Base-by-base conservation (phyloP, 2,888 invertebrate genomes). In the Heliconius aoede region DNA sequence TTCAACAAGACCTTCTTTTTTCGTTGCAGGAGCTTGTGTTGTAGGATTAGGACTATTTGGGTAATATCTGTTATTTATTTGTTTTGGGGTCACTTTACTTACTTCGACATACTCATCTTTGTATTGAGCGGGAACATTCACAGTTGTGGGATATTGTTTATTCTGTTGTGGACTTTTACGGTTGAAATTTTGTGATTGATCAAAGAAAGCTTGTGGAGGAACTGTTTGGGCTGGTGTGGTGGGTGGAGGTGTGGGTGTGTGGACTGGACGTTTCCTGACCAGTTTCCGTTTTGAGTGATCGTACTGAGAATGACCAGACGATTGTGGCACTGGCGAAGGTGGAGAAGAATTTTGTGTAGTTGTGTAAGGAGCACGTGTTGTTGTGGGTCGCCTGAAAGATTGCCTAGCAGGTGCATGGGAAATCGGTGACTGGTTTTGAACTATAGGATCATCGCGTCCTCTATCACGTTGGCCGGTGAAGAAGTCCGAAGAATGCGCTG, bases 401-500 rank as follows among this genome's bases (percentile, higher is more conserved):
- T 82, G 84, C 80, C 85, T 88, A 82, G 85, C 78, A 81, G 89
- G 80, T 13, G 86, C 79, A 8, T 86, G 81, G 40, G 82, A 81
- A 5, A 84, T 76, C 18, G 83, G 81, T 30, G 80, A 69, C 79
- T 82, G 81, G 5, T 82, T 80, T 72, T 82, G 83, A 3, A 82
- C 76, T 9, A 83, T 79, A 7, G 88, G 68, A n/a, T 94, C 94
- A 73, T 94, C 94, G 2, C 91, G 92, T 65, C 93, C 94, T 51
- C 92, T 91, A 71, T 94, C 94, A 24, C 92, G 91, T 81, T 91
- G 93, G 1, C 94, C 94, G 77, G 96, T 96, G 90, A 96, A 97
- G 92, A 97, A 97, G 89, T 97, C 96, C 1, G 97, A 96, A 77
- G 96, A 97, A 86, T 96, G 96, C 32, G 97, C 96, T 64, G 96